phyloP scores from a whole-genome alignment of 2,113 vertebrate species.

The Todiramphus saurophagus region DNA sequence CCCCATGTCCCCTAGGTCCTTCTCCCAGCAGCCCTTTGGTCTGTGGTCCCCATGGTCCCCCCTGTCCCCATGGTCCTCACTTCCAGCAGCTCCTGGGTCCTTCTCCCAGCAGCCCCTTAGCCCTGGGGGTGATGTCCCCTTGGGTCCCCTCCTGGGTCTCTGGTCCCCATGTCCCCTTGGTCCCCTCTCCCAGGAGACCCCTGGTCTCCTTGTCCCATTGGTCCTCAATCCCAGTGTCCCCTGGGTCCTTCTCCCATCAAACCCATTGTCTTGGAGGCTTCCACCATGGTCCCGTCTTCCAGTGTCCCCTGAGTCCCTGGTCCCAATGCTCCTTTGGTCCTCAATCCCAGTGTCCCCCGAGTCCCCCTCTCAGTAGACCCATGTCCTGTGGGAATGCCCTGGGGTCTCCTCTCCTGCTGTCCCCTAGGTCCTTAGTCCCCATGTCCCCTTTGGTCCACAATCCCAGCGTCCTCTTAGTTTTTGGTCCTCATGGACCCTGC shows the following conservation, averaged over 20 bases:
- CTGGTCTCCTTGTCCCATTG: not conserved
- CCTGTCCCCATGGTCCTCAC: too few relatives aligned
- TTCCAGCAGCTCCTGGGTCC: too few relatives aligned
- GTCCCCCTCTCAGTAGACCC: not conserved
- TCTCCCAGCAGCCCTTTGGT: not conserved
- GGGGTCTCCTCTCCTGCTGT: not conserved
- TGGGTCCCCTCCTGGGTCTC: too few relatives aligned
- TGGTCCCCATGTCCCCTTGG: too few relatives aligned
- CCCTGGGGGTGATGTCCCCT: too few relatives aligned
- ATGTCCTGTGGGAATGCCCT: too few relatives aligned
- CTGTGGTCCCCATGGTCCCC: too few relatives aligned
- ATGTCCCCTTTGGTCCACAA: not conserved
- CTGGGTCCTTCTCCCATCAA: not conserved
- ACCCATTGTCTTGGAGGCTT: not conserved
- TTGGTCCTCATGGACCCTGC: too few relatives aligned
- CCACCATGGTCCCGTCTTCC: not conserved
- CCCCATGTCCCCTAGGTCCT: too few relatives aligned
- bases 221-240: not conserved
- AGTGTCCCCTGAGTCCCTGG: not conserved
- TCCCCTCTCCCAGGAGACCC: too few relatives aligned
- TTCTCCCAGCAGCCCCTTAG: not conserved
- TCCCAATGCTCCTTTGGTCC: not conserved
- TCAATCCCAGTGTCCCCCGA: not conserved
- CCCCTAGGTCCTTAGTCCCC: not conserved
- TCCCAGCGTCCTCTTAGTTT: not conserved